These are phyloP conservation scores for Galeruca laticollis DNA, from an alignment of 2,888 invertebrate species.

Conservation along the genomic window DNA sequence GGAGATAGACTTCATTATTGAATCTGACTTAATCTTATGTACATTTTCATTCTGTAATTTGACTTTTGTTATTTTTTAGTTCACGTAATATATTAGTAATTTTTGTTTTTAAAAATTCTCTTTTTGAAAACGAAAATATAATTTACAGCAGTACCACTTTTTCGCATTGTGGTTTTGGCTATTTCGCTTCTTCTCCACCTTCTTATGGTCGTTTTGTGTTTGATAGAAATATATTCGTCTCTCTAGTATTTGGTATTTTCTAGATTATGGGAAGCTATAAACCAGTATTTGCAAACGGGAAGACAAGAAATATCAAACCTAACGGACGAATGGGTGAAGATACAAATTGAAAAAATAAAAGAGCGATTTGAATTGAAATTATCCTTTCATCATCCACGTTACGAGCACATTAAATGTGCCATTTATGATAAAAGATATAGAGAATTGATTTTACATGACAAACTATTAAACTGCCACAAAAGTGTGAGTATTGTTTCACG, in stretches of 20 bases:
- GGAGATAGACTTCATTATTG: no score
- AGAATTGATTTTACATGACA: conserved; percentile 53
- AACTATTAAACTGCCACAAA: conserved; percentile 49
- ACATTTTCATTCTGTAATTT: no score
- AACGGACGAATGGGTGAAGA: conserved; percentile 49
- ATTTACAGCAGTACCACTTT: no score
- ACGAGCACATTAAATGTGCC: conserved; percentile 47
- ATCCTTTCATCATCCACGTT: conserved; percentile 50
- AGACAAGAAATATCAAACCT: conserved; percentile 49
- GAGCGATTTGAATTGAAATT: conserved; percentile 52
- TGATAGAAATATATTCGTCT: no score
- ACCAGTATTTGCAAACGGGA: conserved; percentile 50
- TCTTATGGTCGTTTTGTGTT: no score
- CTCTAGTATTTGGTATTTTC: neutral
- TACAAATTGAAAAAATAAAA: conserved; percentile 45
- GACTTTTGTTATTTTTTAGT: no score
- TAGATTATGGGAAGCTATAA: conserved; percentile 58
- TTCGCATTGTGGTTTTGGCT: no score
- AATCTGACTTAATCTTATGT: no score
- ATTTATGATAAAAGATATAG: conserved; percentile 55
- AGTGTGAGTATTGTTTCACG: conserved; percentile 22
- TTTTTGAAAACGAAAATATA: no score
- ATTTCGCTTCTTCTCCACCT: no score
- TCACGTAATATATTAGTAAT: no score
- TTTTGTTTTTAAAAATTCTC: no score